Conservation (phyloP, 2,888 invertebrate genomes). For the Gymnoscelis rufifasciata region DNA sequence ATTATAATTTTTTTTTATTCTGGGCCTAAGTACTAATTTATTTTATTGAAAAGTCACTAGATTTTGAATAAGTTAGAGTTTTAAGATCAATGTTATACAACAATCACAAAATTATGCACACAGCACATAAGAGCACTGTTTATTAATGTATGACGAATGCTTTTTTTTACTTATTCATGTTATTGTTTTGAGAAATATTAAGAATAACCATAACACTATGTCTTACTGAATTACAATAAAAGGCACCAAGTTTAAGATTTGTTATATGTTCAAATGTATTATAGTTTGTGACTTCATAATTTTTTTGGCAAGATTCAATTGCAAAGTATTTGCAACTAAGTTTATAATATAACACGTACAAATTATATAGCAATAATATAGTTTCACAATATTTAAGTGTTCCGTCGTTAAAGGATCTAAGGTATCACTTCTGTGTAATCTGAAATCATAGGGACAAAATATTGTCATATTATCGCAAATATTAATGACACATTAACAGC, state of each 20-base stretch:
- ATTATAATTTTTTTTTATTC: too few species aligned
- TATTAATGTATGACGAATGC: not conserved
- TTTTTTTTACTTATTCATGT: not conserved
- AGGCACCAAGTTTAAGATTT: too few species aligned
- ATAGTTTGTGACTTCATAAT: too few species aligned
- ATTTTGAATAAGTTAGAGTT: not conserved
- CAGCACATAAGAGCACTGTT: not conserved
- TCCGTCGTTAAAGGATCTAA: too few species aligned
- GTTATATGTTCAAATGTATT: too few species aligned
- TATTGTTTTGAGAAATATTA: too few species aligned
- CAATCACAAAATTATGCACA: not conserved
- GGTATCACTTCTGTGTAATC: too few species aligned
- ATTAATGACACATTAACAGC: too few species aligned
- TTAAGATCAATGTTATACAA: not conserved
- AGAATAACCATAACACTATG: too few species aligned
- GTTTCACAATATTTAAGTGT: not conserved
- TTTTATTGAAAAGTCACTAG: not conserved
- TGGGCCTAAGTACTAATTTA: not conserved
- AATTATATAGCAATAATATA: constrained; percentile 5
- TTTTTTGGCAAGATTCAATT: not conserved
- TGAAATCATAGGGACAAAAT: too few species aligned
- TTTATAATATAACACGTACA: constrained; percentile 1
- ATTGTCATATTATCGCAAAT: too few species aligned
- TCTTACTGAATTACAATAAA: too few species aligned
- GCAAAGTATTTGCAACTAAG: not conserved